A percentile compares a stretch with the other conserved stretches of the same genome.
Evolutionary conservation across 2,113 vertebrate species (phyloP).

Genomic region (Empidonax traillii): DNA sequence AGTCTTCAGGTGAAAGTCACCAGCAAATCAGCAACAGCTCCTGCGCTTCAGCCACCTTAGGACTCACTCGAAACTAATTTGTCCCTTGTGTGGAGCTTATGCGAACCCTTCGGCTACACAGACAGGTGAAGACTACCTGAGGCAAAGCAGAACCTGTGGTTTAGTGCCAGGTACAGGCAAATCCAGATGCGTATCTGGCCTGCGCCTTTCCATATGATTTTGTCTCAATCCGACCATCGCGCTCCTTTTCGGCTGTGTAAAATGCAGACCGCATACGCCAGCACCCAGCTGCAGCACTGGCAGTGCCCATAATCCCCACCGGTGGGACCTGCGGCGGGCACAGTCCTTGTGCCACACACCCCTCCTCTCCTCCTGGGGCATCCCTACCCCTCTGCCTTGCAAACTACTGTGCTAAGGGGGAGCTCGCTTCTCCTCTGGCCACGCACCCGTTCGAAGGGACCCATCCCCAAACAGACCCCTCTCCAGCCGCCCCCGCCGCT

Average conservation of each 20-base stretch:
- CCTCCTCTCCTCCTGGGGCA: not conserved
- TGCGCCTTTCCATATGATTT: not conserved
- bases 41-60: not conserved
- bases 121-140: not conserved
- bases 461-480: not conserved
- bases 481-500: not conserved
- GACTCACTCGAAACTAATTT: not conserved
- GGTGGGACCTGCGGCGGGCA: not conserved
- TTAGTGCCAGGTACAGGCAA: not conserved
- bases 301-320: not conserved
- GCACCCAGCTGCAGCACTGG: not conserved
- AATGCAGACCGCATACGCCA: not conserved
- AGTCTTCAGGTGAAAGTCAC: not conserved
- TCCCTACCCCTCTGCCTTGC: not conserved
- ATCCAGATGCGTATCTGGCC: not conserved
- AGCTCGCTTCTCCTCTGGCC: not conserved
- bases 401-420: not conserved
- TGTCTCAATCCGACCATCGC: too few species aligned
- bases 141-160: not conserved
- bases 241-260: not conserved
- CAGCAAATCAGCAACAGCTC: not conserved
- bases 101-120: not conserved
- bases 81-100: not conserved
- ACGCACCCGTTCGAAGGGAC: not conserved
- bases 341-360: not conserved